Conservation (phyloP, 1,140 invertebrate genomes). For the Aricia agestis region DNA sequence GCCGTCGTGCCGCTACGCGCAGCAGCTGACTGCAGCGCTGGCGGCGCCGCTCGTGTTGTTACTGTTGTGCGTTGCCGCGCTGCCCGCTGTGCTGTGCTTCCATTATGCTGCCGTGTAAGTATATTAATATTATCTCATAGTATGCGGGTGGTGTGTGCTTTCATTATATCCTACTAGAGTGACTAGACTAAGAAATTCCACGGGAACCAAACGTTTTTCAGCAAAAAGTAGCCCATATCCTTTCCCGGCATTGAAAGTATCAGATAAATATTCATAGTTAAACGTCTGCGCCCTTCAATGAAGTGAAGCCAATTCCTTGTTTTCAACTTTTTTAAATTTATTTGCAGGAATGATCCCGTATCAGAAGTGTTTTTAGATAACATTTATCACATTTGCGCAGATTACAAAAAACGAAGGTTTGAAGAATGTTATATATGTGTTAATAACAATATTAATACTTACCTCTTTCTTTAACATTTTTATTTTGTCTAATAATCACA, state of each 20-base stretch:
- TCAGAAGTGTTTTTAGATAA: conserved; percentile 60
- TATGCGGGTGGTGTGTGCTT: conserved; percentile 20
- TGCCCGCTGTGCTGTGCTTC: conserved; percentile 86
- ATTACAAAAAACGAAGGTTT: conserved; percentile 57
- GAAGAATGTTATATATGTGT: conserved; percentile 7
- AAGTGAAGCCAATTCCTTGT: not conserved
- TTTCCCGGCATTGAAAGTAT: too few species aligned
- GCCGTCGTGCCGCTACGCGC: conserved; percentile 82
- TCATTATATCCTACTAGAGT: too few species aligned
- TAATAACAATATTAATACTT: too few species aligned
- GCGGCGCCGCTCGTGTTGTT: conserved; percentile 83
- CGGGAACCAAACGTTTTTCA: too few species aligned
- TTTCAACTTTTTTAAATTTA: not conserved
- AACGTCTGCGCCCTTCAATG: too few species aligned
- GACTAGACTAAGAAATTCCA: too few species aligned
- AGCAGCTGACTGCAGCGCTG: conserved; percentile 83
- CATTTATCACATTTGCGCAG: conserved; percentile 66
- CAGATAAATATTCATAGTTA: too few species aligned
- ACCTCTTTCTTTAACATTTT: not conserved
- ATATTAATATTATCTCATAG: not conserved
- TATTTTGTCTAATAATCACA: too few species aligned
- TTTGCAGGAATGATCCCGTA: conserved; percentile 57
- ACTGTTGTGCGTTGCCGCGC: conserved; percentile 79
- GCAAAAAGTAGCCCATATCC: too few species aligned
- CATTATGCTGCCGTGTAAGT: conserved; percentile 88